Conservation (phyloP, 1,140 invertebrate species). For the Pygmarrhopalites habei region DNA sequence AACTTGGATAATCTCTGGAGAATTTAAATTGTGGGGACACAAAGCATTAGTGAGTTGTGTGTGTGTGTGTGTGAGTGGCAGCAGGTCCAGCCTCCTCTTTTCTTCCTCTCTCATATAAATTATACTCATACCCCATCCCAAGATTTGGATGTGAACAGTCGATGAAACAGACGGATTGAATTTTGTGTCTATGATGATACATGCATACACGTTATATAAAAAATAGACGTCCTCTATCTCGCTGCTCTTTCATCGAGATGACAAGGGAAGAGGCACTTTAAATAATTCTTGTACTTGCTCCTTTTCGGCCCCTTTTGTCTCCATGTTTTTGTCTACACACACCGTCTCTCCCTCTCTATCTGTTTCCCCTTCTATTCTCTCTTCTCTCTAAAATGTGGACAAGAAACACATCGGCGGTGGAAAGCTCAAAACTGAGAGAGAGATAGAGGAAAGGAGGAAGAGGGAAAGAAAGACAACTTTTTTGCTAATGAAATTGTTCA, state of each 20-base stretch:
- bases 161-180: background rate
- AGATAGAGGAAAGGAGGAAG: background rate
- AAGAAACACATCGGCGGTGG: background rate
- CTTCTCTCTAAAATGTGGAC: background rate
- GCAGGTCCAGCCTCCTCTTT: conserved; percentile 3
- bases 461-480: background rate
- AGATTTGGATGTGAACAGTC: background rate
- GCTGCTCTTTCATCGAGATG: background rate
- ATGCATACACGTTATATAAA: background rate
- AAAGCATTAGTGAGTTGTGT: too few relatives aligned
- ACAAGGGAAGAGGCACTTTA: background rate
- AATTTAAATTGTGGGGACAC: too few relatives aligned
- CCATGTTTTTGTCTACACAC: background rate
- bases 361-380: background rate
- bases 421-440: background rate
- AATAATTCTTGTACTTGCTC: conserved; percentile 8
- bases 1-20: too few relatives aligned
- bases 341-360: background rate
- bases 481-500: conserved; percentile 1
- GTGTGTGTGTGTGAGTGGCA: too few relatives aligned
- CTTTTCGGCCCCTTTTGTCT: background rate
- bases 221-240: background rate
- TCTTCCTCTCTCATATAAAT: too few relatives aligned
- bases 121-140: too few relatives aligned
- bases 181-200: too few relatives aligned